A percentile compares a stretch with the other conserved stretches of the same genome.
These are phyloP conservation scores for Mustelus asterias DNA, from an alignment of 2,113 vertebrate species.

Conservation along the genomic window DNA sequence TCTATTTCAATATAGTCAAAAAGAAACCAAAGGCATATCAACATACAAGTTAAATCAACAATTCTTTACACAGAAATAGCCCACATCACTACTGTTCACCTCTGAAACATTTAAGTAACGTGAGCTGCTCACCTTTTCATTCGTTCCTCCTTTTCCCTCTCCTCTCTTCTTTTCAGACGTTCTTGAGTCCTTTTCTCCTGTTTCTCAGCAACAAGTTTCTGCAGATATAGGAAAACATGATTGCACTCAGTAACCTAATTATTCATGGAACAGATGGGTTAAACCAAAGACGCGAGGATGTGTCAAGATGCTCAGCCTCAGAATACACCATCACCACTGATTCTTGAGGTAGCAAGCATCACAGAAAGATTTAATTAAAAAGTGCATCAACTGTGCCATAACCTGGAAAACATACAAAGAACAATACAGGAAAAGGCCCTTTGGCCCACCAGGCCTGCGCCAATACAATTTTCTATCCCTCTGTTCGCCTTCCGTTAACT, in stretches of 20 bases:
- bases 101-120: not conserved
- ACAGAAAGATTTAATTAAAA: not conserved
- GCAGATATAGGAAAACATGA: slow-evolving; percentile 24
- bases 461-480: too few species aligned
- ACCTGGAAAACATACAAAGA: not conserved
- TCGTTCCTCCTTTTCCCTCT: slow-evolving; percentile 74
- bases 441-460: too few species aligned
- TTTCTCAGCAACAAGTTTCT: slow-evolving; percentile 93
- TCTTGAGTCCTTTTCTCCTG: slow-evolving; percentile 83
- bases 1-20: too few species aligned
- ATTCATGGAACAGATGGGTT: not conserved
- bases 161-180: slow-evolving; percentile 81
- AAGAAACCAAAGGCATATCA: not conserved
- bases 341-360: not conserved
- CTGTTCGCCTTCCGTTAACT: too few species aligned
- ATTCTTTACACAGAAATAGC: not conserved
- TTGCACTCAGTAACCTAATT: not conserved
- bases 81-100: not conserved
- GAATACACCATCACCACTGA: not conserved
- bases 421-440: too few species aligned
- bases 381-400: not conserved
- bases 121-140: slow-evolving; percentile 52
- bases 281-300: not conserved
- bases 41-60: not conserved
- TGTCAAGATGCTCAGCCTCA: not conserved